phyloP scores from a whole-genome alignment of 2,888 invertebrate genomes.

The Chirona hameri region DNA sequence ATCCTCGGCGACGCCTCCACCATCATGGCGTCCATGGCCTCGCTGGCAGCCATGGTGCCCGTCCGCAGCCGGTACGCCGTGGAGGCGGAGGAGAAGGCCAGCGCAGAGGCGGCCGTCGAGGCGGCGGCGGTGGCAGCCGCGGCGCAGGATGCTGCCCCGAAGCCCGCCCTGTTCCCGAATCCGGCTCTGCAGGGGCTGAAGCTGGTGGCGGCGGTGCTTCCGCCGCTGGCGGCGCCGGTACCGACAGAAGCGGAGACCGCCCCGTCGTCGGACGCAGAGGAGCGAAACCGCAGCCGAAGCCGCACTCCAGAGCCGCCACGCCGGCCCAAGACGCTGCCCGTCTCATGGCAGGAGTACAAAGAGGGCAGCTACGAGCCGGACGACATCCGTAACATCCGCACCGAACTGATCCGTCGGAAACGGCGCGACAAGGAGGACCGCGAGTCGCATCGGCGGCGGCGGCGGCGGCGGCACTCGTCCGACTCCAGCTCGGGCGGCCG shows the following conservation, averaged over 20 bases:
- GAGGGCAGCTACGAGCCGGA: conserved; percentile 22
- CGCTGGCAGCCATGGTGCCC: not conserved
- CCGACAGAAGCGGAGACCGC: not conserved
- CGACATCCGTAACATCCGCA: conserved; percentile 25
- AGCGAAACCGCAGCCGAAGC: conserved; percentile 5
- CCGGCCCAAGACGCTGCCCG: not conserved
- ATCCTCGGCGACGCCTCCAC: not conserved
- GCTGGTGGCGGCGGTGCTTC: too few relatives aligned
- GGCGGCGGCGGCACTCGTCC: not conserved
- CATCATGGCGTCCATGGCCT: conserved; percentile 22
- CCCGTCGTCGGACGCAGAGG: too few relatives aligned
- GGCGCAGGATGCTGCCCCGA: not conserved
- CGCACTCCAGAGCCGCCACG: not conserved
- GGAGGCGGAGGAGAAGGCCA: not conserved
- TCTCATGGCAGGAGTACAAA: conserved; percentile 23
- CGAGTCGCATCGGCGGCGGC: not conserved
- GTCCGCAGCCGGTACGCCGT: not conserved
- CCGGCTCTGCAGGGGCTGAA: too few relatives aligned
- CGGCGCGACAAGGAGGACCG: not conserved
- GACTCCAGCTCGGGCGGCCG: not conserved
- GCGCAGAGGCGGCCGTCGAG: not conserved
- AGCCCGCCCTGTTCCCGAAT: too few relatives aligned
- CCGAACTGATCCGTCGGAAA: not conserved
- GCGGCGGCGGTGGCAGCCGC: not conserved
- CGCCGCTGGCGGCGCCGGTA: not conserved